These are phyloP conservation scores for Lithophane leautieri DNA, from an alignment of 2,888 invertebrate species.

Conservation along the genomic window DNA sequence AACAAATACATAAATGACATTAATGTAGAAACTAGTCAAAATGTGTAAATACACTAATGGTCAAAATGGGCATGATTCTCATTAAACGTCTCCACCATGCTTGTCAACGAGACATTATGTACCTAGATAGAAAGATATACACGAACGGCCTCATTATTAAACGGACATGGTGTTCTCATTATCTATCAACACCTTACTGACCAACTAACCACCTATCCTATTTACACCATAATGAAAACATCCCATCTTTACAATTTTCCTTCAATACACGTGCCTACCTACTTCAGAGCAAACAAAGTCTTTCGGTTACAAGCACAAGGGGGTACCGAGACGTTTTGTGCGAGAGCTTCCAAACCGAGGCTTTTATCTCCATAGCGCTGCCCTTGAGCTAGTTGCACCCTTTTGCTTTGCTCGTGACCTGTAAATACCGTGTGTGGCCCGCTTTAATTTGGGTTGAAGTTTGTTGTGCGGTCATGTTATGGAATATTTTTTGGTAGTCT, in stretches of 20 bases:
- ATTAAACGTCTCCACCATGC: too few species aligned
- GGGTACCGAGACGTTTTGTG: conserved; percentile 36
- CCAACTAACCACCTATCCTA: conserved; percentile 32
- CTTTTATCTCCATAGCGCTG: conserved; percentile 44
- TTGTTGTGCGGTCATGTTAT: conserved; percentile 17
- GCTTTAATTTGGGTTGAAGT: conserved; percentile 32
- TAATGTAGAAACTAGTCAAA: neutral
- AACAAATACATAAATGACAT: neutral
- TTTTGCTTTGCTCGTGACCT: conserved; percentile 53
- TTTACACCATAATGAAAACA: conserved; percentile 9
- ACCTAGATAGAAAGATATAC: neutral
- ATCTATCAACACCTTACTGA: neutral
- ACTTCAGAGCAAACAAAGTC: conserved; percentile 30
- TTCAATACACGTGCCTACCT: conserved; percentile 5
- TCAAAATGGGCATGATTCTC: neutral
- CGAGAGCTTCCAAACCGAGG: conserved; percentile 33
- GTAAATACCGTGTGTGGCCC: conserved; percentile 32
- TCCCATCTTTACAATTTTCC: conserved; percentile 14
- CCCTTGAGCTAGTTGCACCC: conserved; percentile 62
- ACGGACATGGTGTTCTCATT: neutral
- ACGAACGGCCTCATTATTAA: neutral
- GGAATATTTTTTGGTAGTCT: conserved; percentile 18
- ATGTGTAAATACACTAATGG: neutral
- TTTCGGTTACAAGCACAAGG: conserved; percentile 31
- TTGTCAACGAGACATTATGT: neutral